A percentile compares a stretch with the other conserved stretches of the same genome.
phyloP scores from a whole-genome alignment of 2,888 invertebrate genomes.

The Eristalis tenax region DNA sequence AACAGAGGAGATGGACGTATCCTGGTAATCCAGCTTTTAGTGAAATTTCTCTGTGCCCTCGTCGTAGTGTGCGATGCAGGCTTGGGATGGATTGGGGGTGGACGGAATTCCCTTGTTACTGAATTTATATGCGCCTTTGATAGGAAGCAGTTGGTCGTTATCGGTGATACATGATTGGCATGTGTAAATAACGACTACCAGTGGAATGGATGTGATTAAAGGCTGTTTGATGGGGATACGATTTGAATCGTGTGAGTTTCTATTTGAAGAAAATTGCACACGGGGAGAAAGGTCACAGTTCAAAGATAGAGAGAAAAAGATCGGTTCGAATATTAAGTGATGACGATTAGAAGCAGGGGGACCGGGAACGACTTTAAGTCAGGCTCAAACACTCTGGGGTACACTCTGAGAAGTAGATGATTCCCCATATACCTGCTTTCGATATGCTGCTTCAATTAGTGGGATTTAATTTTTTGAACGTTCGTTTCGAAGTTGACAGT shows the following conservation, averaged over 20 bases:
- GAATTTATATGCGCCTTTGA: not conserved
- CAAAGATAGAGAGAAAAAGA: too few relatives aligned
- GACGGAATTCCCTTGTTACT: not conserved
- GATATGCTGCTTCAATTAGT: too few relatives aligned
- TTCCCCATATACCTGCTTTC: too few relatives aligned
- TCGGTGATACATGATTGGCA: not conserved
- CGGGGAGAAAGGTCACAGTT: too few relatives aligned
- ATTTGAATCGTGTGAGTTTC: not conserved
- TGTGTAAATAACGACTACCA: not conserved
- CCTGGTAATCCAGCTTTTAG: constrained; percentile 1
- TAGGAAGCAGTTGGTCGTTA: not conserved
- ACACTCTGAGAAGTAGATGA: too few relatives aligned
- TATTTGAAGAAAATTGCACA: too few relatives aligned
- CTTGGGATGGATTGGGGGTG: not conserved
- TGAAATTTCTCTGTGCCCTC: not conserved
- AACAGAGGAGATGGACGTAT: not conserved
- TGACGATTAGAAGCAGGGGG: too few relatives aligned
- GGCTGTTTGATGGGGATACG: not conserved
- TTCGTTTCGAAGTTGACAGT: too few relatives aligned
- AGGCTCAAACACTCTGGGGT: too few relatives aligned
- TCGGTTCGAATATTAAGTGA: too few relatives aligned
- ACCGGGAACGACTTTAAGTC: too few relatives aligned
- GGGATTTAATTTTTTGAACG: too few relatives aligned
- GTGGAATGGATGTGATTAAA: not conserved
- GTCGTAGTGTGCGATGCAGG: not conserved